Conservation (phyloP, 2,797 vertebrate species). For the Enoplosus armatus region DNA sequence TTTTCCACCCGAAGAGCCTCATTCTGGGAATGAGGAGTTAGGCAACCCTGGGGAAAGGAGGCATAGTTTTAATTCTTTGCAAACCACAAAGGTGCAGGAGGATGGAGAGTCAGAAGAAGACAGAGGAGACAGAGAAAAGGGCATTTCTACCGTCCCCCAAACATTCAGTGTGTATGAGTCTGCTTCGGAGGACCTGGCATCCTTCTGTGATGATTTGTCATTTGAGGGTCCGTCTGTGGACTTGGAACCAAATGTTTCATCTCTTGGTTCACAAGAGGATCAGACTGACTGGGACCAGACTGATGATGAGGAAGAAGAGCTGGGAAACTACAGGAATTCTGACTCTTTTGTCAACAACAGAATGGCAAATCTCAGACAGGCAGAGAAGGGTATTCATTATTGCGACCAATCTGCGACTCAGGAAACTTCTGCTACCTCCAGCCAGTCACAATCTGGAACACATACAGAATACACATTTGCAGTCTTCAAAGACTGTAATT, state of each 20-base stretch:
- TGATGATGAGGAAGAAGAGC: conserved; percentile 72
- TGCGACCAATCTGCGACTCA: conserved; percentile 58
- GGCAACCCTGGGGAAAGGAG: conserved; percentile 20
- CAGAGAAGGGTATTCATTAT: conserved; percentile 26
- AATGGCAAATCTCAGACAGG: conserved; percentile 33
- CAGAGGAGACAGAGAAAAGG: conserved; percentile 33
- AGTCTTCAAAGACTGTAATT: conserved; percentile 40
- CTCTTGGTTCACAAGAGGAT: conserved; percentile 62
- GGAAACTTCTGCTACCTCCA: conserved; percentile 76
- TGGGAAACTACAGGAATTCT: conserved; percentile 36
- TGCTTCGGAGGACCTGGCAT: conserved; percentile 72
- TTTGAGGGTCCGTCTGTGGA: conserved; percentile 77
- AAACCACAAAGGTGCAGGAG: conserved; percentile 40
- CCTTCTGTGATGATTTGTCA: conserved; percentile 73
- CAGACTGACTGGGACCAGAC: conserved; percentile 67
- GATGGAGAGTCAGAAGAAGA: conserved; percentile 38
- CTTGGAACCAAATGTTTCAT: conserved; percentile 80
- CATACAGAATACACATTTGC: conserved; percentile 43
- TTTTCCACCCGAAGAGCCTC: conserved; percentile 43
- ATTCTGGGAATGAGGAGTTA: conserved; percentile 56
- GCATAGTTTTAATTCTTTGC: conserved; percentile 12
- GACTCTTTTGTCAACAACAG: conserved; percentile 14
- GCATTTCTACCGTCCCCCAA: conserved; percentile 37
- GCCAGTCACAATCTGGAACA: conserved; percentile 48
- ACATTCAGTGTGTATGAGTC: conserved; percentile 54